These are phyloP conservation scores for Ptychochromis oligacanthus DNA, from an alignment of 2,113 vertebrate species.

Conservation along the genomic window DNA sequence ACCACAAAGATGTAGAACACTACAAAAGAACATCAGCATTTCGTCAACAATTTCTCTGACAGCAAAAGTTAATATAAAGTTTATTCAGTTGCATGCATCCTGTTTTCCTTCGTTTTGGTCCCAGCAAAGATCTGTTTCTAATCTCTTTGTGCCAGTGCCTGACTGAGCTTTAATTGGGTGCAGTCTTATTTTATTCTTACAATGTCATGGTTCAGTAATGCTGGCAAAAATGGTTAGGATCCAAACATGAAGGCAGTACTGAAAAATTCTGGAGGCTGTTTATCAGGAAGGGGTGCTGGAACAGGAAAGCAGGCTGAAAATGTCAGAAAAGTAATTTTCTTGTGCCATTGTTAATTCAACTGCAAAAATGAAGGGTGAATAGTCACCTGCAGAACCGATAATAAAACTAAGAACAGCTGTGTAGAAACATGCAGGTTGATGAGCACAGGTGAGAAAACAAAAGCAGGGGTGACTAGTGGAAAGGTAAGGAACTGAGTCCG, in stretches of 20 bases:
- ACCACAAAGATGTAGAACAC: not conserved
- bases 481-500: not conserved
- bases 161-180: not conserved
- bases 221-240: not conserved
- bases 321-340: not conserved
- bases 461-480: not conserved
- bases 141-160: not conserved
- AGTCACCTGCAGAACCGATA: not conserved
- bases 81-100: not conserved
- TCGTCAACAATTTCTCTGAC: not conserved
- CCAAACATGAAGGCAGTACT: not conserved
- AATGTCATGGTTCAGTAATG: constrained; percentile 7
- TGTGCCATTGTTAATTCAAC: not conserved
- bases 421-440: not conserved
- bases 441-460: not conserved
- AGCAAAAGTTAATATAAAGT: constrained; percentile 6
- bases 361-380: not conserved
- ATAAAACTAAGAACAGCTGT: not conserved
- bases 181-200: not conserved
- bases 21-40: not conserved
- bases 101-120: not conserved
- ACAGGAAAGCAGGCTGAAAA: not conserved
- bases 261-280: not conserved
- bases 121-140: not conserved
- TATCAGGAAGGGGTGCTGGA: not conserved